Conservation (phyloP, 1,140 invertebrate species). For the Apis cerana region DNA sequence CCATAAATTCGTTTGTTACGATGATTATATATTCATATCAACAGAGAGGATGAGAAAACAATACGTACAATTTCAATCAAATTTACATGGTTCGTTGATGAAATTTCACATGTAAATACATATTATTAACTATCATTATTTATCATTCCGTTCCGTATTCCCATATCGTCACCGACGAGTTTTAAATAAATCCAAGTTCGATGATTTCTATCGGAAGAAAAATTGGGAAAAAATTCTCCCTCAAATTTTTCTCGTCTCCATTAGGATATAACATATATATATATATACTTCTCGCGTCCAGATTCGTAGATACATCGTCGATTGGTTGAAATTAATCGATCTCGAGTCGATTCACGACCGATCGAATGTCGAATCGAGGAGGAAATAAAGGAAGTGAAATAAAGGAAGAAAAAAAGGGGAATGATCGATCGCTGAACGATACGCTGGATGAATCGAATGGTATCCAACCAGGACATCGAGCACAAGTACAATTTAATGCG, state of each 20-base stretch:
- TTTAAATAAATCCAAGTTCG: background rate
- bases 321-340: conserved; percentile 20
- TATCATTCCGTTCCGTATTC: background rate
- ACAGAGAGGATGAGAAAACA: background rate
- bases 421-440: conserved; percentile 37
- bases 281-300: no score
- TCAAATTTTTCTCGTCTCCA: background rate
- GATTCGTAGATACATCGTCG: background rate
- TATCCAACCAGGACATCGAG: conserved; percentile 17
- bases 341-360: background rate
- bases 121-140: background rate
- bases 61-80: background rate
- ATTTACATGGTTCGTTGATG: background rate
- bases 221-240: background rate
- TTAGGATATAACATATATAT: background rate
- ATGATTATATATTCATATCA: background rate
- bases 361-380: conserved; percentile 24
- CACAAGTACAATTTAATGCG: conserved; percentile 27
- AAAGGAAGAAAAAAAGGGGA: background rate
- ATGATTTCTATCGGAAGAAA: background rate
- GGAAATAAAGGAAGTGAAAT: background rate
- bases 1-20: background rate
- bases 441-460: conserved; percentile 12
- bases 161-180: background rate
- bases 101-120: background rate